Base-by-base conservation (phyloP, 2,113 vertebrate species). In the Ceyx margarethae region DNA sequence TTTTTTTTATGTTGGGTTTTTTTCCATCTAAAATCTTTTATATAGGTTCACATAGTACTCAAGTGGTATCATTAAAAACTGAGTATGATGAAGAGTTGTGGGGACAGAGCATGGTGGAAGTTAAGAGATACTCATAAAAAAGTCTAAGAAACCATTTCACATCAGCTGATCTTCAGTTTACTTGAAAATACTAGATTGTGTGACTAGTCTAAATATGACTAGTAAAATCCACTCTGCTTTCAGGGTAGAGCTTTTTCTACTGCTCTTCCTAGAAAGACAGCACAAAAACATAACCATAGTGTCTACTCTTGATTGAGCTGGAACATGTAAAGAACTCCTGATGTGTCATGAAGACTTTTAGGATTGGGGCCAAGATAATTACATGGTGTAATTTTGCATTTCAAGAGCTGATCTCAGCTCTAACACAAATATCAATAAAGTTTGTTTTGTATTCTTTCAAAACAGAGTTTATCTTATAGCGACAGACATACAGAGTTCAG, bases 371-470 rank as follows among this genome's bases (percentile, higher is more conserved):
- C 78, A 91, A 85, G 42, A 76, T 29, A 87, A 91, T 89, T 76
- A 61, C 15, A 43, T 62, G 11, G 33, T 29, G 10, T 54, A 76
- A 80, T 79, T 92, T 95, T 80, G 17, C 6, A 37, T 90, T 91
- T 90, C 67, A 89, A 80, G 67, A 71, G 5, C 33, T 62, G 16
- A 9, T 85, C 28, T 91, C n/a, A 46, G 15, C 37, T 81, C n/a
- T 62, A 42, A 60, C 11, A 82, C 72, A 93, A 95, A 79, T 33
- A 4, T 69, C 62, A 82, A 6, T 84, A 60, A 72, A 62, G 21
- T 82, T 66, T 87, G 14, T 72, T 87, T 87, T 87, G 14, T 72
- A 84, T 87, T 73, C 33, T 73, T 92, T 87, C 67, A 80, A 89
- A 95, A 87, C 29, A 80, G 28, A 73, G 12, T 91, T 85, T 91